A percentile compares a stretch with the other conserved stretches of the same genome.
Conservation (phyloP, 2,113 vertebrate species). For the Daphoenositta chrysoptera region DNA sequence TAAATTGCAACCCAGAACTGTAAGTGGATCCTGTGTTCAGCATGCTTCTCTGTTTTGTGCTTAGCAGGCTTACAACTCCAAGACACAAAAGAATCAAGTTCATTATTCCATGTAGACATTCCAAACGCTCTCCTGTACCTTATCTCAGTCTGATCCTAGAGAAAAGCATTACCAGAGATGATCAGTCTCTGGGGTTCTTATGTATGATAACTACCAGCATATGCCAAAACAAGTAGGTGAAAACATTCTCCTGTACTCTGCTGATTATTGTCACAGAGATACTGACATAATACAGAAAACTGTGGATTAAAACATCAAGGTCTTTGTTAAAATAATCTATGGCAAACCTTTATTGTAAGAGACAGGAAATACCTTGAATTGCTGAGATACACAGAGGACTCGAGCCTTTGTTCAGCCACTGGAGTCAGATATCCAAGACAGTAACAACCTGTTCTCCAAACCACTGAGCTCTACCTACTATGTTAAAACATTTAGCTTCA, state of each 20-base stretch:
- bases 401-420: not conserved
- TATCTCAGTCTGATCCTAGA: not conserved
- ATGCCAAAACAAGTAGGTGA: not conserved
- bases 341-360: not conserved
- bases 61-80: not conserved
- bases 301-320: not conserved
- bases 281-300: not conserved
- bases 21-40: not conserved
- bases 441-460: not conserved
- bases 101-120: not conserved
- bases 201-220: not conserved
- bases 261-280: not conserved
- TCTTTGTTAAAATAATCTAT: not conserved
- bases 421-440: not conserved
- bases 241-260: not conserved
- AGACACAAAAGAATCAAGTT: not conserved
- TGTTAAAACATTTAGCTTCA: not conserved
- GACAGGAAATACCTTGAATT: not conserved
- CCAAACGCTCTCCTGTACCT: not conserved
- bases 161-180: not conserved
- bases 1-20: not conserved
- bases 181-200: not conserved
- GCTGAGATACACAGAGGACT: not conserved
- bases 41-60: not conserved
- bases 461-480: not conserved